Evolutionary conservation across 2,888 invertebrate genomes (phyloP), one percentile per base, ranked within the genome.

Genomic region (Dicyrtomina minuta): DNA sequence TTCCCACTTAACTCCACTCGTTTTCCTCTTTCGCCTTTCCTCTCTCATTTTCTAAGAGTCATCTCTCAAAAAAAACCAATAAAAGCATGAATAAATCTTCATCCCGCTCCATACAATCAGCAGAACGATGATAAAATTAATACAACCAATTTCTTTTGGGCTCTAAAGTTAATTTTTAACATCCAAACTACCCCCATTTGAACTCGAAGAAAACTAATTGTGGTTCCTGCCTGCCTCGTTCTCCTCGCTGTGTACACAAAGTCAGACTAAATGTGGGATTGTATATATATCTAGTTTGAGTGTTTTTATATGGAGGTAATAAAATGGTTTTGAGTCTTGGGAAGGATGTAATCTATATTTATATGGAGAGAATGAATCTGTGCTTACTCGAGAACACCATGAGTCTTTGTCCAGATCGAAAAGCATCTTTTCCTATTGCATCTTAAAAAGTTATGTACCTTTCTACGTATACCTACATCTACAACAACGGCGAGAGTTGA

Each of bases 101-200:
- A 49, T 62, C 10, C 22, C 49, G 46, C 15, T 62, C 62, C 24
- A 27, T n/a, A 62, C 20, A 61, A 62, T 46, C 49, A 49, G 17
- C 22, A 24, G 51, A 59, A 41, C 59, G 39, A 59, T 62, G 62
- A 62, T 62, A 62, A 62, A 62, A 62, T 62, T 62, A 62, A 62
- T 62, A 49, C 62, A 62, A 17, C 46, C 61, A 61, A 61, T 61
- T 46, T 61, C 61, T 61, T 62, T 60, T 49, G 17, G 49, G 46
- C 62, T 49, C 49, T 46, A 62, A 62, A 62, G 46, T 62, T 62
- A 46, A 62, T 61, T 61, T 61, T 61, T 61, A 61, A 61, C 62
- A 12, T 49, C 27, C 33, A 22, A 61, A 51, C 51, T 51, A 51
- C 51, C 51, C 17, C 24, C 51, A 51, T 51, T 51, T 24, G 22